A percentile compares a stretch with the other conserved stretches of the same genome.
These are phyloP conservation scores for Andrena minutula DNA, from an alignment of 2,888 invertebrate genomes.

Conservation along the genomic window DNA sequence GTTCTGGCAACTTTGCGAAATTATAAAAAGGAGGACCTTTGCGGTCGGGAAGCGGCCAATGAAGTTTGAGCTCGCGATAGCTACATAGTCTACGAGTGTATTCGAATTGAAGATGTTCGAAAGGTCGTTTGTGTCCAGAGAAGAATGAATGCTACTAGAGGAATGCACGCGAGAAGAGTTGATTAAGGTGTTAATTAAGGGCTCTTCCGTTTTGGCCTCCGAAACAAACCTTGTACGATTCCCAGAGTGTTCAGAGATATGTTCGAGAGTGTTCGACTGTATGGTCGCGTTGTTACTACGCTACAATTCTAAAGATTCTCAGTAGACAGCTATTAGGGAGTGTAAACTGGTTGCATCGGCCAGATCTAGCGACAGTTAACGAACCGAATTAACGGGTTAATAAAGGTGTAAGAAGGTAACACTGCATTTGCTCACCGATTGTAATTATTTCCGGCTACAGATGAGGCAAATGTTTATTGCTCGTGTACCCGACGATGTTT, in stretches of 20 bases:
- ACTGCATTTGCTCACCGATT: conserved; percentile 38
- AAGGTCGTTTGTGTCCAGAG: conserved; percentile 56
- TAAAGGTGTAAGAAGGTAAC: conserved; percentile 59
- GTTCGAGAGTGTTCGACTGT: conserved; percentile 44
- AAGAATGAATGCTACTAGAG: conserved; percentile 55
- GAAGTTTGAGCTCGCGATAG: conserved; percentile 15
- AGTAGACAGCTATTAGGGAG: conserved; percentile 61
- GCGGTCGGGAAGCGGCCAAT: neutral
- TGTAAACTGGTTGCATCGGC: conserved; percentile 46
- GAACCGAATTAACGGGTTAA: conserved; percentile 67
- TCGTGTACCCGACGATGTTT: conserved; percentile 3
- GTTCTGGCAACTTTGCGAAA: neutral
- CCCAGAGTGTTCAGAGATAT: conserved; percentile 42
- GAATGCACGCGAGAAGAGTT: conserved; percentile 31
- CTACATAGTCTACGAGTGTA: conserved; percentile 72
- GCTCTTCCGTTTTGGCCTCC: conserved; percentile 60
- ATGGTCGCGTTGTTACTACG: conserved; percentile 62
- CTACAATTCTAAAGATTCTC: conserved; percentile 69
- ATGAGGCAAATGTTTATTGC: neutral
- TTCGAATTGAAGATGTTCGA: conserved; percentile 32
- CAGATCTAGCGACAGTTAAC: conserved; percentile 48
- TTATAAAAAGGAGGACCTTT: neutral
- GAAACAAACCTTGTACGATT: conserved; percentile 35
- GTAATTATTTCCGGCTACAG: conserved; percentile 37
- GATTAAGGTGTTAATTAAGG: conserved; percentile 33